Base-by-base conservation (phyloP, 2,888 invertebrate genomes). In the Leucoptera coffeella region DNA sequence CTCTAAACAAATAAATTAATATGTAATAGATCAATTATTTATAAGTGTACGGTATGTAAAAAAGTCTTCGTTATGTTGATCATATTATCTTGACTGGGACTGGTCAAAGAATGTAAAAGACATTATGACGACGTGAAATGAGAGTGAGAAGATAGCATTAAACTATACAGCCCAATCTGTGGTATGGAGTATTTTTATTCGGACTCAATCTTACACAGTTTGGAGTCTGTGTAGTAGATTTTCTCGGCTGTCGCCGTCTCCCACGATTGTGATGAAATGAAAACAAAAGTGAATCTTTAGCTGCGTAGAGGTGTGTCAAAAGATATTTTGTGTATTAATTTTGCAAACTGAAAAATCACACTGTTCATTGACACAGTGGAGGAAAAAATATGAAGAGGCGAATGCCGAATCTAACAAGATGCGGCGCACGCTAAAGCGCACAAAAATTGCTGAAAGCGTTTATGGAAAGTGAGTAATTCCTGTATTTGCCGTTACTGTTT, bases 331-430 rank as follows among this genome's bases (percentile, higher is more conserved):
- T 50, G 52, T 50, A 49, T 50, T 48, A 50, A 49, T 58, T 50
- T 58, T 58, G 50, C 50, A 45, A 47, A 45, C 42, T 35, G 43
- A 50, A 39, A 51, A 54, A 54, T 55, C 57, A 47, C 48, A 51
- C 44, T 54, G 38, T 50, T 47, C 48, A 55, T 54, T 54, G 47
- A 53, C 47, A 58, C 38, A 43, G 59, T 62, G 64, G 65, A 60
- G 57, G 59, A 51, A 56, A 64, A 78, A 84, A 78, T 82, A 93
- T 94, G 94, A 94, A 94, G 92, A 90, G 94, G 80, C 89, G 94
- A 82, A 93, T 89, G 91, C 87, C 80, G 94, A 94, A 75, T 84
- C 87, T 78, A 89, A 87, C 77, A 94, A 94, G 82, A 82, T 92
- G 80, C 88, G 94, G 79, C 84, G 89, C 80, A 92, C 93, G 71